phyloP scores from a whole-genome alignment of 1,140 invertebrate genomes.

The Triops cancriformis region DNA sequence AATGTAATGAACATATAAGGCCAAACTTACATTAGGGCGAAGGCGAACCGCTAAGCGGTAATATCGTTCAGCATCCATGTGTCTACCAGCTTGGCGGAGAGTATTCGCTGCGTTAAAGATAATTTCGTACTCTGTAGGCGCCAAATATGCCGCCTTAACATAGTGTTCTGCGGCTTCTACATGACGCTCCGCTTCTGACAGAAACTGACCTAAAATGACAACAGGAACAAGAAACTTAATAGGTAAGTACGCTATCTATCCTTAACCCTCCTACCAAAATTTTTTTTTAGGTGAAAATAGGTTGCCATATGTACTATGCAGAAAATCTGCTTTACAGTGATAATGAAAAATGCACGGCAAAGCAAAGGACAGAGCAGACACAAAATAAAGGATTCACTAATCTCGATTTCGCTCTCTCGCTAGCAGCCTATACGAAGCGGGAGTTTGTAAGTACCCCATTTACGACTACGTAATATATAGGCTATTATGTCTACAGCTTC shows the following conservation, averaged over 20 bases:
- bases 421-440: no score
- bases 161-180: constrained; percentile 73
- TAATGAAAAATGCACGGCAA: no score
- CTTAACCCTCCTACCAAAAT: no score
- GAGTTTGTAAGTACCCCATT: no score
- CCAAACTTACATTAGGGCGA: constrained; percentile 54
- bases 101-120: constrained; percentile 78
- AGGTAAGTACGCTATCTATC: background rate
- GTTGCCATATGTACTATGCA: no score
- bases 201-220: constrained; percentile 64
- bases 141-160: constrained; percentile 60
- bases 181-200: constrained; percentile 62
- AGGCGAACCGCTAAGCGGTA: constrained; percentile 65
- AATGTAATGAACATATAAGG: background rate
- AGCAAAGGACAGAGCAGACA: no score
- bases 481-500: no score
- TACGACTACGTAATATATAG: no score
- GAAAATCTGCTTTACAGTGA: no score
- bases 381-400: no score
- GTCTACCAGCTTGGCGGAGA: constrained; percentile 64
- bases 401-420: no score
- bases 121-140: constrained; percentile 68
- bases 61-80: constrained; percentile 69
- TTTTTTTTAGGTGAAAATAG: no score
- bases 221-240: background rate